Conservation (phyloP, 1,140 invertebrate species). For the Drosophila melanogaster region DNA sequence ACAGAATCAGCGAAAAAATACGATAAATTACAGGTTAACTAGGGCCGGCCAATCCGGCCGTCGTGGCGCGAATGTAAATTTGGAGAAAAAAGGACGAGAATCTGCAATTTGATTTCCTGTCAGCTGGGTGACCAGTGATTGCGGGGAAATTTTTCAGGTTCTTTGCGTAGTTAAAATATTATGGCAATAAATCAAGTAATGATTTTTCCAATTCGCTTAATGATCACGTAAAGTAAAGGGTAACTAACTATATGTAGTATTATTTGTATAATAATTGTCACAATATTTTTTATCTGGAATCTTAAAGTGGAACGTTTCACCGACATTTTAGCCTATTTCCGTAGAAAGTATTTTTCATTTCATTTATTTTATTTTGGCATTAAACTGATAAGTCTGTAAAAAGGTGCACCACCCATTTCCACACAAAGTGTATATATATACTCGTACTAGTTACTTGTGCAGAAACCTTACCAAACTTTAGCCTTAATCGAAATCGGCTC, state of each 20-base stretch:
- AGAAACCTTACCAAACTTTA: conserved; percentile 21
- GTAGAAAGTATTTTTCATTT: too few species aligned
- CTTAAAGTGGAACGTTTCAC: too few species aligned
- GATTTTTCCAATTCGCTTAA: background rate
- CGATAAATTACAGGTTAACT: conserved; percentile 47
- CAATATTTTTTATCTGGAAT: too few species aligned
- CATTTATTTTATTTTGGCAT: too few species aligned
- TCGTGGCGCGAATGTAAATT: conserved; percentile 27
- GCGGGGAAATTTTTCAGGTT: background rate
- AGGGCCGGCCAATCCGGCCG: conserved; percentile 1
- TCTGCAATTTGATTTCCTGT: conserved; percentile 18
- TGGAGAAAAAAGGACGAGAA: conserved; percentile 7
- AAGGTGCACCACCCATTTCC: background rate
- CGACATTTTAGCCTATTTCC: too few species aligned
- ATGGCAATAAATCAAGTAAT: too few species aligned
- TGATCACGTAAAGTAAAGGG: too few species aligned
- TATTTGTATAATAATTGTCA: too few species aligned
- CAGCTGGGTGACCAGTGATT: conserved; percentile 14
- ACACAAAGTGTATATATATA: background rate
- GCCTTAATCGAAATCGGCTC: conserved; percentile 46
- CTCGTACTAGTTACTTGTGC: background rate
- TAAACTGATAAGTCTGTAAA: background rate
- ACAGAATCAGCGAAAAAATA: conserved; percentile 30
- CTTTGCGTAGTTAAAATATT: background rate
- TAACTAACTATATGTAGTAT: too few species aligned